Base-by-base conservation (phyloP, 2,797 vertebrate species). In the Scolopax rusticola region DNA sequence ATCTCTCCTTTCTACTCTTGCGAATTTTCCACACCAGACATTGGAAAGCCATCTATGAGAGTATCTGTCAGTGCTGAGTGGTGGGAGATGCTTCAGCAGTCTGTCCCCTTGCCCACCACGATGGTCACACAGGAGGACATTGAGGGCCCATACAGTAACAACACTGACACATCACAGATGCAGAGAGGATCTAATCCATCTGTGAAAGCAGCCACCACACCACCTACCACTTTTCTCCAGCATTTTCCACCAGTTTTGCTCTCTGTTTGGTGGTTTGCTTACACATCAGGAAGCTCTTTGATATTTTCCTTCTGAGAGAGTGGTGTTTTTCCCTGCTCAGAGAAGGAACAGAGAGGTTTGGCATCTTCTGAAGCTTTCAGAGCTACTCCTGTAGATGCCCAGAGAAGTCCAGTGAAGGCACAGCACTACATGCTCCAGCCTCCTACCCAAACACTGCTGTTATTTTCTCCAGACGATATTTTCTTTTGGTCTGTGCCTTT, bases 141-240 rank as follows among this genome's bases (percentile, higher is more conserved):
- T 0, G 1, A 47, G n/a, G 8, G 16, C 27, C 41, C 32, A 8
- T 15, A 11, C 4, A 6, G 36, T 17, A 18, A 45, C 43, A 85
- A 33, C 43, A 12, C 21, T 30, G 53, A 8, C 33, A 77, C 27
- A 7, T 41, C 12, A 10, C n/a, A 51, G 40, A 24, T 2, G 8
- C 41, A 25, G 54, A 8, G 4, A 24, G 27, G 24, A 54, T 41
- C 50, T 28, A n/a, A 74, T 36, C 64, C 12, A 3, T 8, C 0
- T 0, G 17, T 38, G 56, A 59, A 67, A 78, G 11, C 25, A 57
- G 47, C 8, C 24, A 38, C 15, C 40, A 18, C 24, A 38, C 15
- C 40, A 18, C 45, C 60, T 18, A 8, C 9, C 5, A 3, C 60
- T 73, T 51, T 21, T 47, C 40, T 65, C 38, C 30, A 41, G 19